Evolutionary conservation across 1,140 invertebrate genomes (phyloP).

Genomic region (Nephila pilipes): DNA sequence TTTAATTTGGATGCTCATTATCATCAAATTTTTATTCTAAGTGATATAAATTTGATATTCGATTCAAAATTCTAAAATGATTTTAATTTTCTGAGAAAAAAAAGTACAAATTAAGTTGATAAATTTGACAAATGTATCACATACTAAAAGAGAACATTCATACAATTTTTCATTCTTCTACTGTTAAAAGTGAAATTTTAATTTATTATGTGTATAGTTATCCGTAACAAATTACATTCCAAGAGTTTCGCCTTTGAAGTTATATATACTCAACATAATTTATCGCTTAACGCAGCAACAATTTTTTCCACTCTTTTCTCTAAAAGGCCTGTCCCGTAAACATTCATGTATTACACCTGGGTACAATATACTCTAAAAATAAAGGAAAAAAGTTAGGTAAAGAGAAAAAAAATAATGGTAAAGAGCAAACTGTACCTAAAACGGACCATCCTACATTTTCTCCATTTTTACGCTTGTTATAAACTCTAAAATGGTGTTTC

Average conservation of each 20-base stretch:
- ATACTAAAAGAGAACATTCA: no score
- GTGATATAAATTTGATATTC: no score
- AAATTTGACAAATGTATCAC: no score
- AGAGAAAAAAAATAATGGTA: neutral
- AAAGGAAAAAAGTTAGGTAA: neutral
- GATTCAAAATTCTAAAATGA: no score
- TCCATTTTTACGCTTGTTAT: constrained; percentile 13
- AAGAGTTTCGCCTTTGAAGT: neutral
- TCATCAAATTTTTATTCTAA: no score
- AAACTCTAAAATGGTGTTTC: neutral
- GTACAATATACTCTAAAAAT: neutral
- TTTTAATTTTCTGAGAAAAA: no score
- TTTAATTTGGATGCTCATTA: no score
- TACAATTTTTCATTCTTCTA: no score
- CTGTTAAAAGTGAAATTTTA: no score
- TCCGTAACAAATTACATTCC: no score
- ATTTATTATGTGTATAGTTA: no score
- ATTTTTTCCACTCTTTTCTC: neutral
- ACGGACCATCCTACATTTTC: neutral
- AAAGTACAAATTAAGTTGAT: no score
- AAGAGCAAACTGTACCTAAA: neutral
- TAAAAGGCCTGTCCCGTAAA: neutral
- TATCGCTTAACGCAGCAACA: neutral
- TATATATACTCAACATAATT: neutral
- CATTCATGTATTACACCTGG: neutral